Conservation (phyloP, 2,113 vertebrate species). For the Catharus minimus region DNA sequence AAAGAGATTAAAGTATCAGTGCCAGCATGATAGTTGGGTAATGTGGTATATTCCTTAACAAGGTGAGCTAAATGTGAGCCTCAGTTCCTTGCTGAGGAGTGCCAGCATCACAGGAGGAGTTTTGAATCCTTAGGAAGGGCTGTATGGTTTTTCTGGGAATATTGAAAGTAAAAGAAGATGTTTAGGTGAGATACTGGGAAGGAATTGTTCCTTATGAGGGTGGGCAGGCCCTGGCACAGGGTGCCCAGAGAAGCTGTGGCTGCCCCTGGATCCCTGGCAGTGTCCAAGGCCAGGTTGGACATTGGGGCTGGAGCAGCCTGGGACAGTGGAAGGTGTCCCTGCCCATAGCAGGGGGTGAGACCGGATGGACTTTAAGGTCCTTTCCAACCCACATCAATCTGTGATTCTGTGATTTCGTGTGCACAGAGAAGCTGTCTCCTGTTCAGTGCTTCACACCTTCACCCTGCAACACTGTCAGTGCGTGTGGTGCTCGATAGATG, state of each 20-base stretch:
- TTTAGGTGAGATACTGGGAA: neutral
- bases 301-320: rapidly evolving
- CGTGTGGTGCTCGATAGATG: rapidly evolving
- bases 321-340: rapidly evolving
- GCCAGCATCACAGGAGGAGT: rapidly evolving
- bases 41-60: neutral
- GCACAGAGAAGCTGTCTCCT: neutral
- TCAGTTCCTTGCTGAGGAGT: neutral
- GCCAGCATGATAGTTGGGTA: neutral
- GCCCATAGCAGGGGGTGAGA: neutral
- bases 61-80: neutral
- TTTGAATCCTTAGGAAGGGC: neutral
- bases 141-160: neutral
- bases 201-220: neutral
- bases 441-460: neutral
- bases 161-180: neutral
- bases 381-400: neutral
- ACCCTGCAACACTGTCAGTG: rapidly evolving
- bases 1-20: neutral
- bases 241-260: neutral
- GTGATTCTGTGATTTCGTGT: neutral
- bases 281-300: neutral
- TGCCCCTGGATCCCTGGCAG: neutral
- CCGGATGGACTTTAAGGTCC: neutral
- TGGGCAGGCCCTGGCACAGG: neutral